Evolutionary conservation across 2,113 vertebrate species (phyloP), one percentile per base, ranked within the genome.

Genomic region (Orycteropus afer): DNA sequence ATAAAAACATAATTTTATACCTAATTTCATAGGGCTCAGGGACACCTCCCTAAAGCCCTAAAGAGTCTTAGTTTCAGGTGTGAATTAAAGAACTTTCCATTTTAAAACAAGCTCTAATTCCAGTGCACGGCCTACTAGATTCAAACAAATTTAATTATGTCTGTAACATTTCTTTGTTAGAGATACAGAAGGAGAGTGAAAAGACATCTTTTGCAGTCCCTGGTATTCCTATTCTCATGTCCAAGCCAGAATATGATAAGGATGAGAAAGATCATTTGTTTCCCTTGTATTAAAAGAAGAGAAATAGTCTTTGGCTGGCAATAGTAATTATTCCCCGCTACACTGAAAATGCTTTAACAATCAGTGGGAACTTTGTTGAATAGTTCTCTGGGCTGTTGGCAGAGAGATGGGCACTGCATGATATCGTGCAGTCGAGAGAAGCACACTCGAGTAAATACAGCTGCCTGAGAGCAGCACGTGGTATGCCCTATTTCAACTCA

Each of bases 401-500:
- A 95, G 49, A 80, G 27, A 90, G 69, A 59, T 0, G 20, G 29
- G 83, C 1, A 63, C 22, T 0, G 29, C 67, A 23, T 11, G 92
- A 91, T 92, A 40, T 57, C 18, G 3, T 71, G 87, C 83, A 71
- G 82, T 17, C 67, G 95, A 88, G 77, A 91, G 82, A 84, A 92
- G 71, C 86, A 51, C 95, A 92, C 57, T 53, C 86, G 90, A 97
- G 90, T 79, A 97, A 95, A 97, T 89, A 82, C 95, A 97, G 95
- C 85, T 96, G 86, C 96, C 95, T 95, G 91, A 7, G 12, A 97
- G 94, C 61, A 95, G 94, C 96, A 7, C 61, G 7, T 45, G 81
- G 57, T 88, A 42, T 84, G 90, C 80, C 95, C 93, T 97, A 87
- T 79, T 97, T 98, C 92, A 95, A 81, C 92, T 98, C 95, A 97